Percentiles rank a stretch among this genome's conserved stretches.
phyloP scores from a whole-genome alignment of 2,888 invertebrate genomes.

The Torymus texanus region DNA sequence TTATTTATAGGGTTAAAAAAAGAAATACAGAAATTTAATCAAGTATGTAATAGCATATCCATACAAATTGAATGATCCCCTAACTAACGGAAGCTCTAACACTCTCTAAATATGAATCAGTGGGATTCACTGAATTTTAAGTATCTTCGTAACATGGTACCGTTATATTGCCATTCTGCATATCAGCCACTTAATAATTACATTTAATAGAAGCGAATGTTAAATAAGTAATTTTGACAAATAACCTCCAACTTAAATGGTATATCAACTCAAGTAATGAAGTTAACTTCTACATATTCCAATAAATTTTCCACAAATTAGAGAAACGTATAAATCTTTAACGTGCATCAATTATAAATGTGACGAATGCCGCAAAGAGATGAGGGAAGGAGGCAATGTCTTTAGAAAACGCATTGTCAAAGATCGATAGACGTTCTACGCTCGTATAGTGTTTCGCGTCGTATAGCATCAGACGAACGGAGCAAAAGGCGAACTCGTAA shows the following conservation, averaged over 20 bases:
- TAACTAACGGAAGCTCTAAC: too few species aligned
- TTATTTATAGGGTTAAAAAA: too few species aligned
- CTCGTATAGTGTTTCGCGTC: slow-evolving; percentile 9
- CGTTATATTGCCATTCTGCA: neutral
- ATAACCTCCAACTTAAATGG: neutral
- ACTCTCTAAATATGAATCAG: too few species aligned
- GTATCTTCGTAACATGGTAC: neutral
- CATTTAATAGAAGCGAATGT: neutral
- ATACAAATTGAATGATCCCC: too few species aligned
- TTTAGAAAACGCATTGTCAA: slow-evolving; percentile 7
- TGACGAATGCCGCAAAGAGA: neutral
- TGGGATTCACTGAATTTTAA: slow-evolving; percentile 7
- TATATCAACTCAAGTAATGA: neutral
- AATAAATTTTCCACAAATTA: slow-evolving; percentile 8
- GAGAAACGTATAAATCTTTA: neutral
- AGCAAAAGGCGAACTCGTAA: slow-evolving; percentile 37
- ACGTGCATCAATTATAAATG: slow-evolving; percentile 22
- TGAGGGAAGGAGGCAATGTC: neutral
- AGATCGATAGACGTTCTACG: slow-evolving; percentile 27
- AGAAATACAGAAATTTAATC: too few species aligned
- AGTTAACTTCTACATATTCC: slow-evolving; percentile 1
- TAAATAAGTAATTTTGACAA: neutral
- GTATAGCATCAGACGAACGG: neutral
- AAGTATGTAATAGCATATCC: too few species aligned
- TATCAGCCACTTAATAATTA: neutral